These are phyloP conservation scores for Dicrostonyx torquatus DNA, from an alignment of 2,797 vertebrate genomes.

Conservation along the genomic window DNA sequence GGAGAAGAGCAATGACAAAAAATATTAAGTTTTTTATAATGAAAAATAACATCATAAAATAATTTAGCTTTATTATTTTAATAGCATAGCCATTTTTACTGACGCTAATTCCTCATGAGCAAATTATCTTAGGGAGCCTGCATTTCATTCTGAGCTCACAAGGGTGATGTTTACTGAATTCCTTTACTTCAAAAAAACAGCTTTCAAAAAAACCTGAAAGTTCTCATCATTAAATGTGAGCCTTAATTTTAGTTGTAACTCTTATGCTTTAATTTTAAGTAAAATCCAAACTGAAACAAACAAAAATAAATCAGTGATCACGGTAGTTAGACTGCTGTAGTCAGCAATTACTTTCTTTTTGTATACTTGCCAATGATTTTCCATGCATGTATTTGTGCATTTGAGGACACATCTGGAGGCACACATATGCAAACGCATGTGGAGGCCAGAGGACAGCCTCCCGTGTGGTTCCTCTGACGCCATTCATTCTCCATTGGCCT, in stretches of 20 bases:
- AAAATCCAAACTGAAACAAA: conserved; percentile 24
- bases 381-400: background rate
- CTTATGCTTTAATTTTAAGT: background rate
- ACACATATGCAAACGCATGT: background rate
- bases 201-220: conserved; percentile 36
- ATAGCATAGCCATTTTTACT: conserved; percentile 48
- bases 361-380: background rate
- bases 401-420: background rate
- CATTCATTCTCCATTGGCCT: background rate
- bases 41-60: conserved; percentile 18
- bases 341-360: background rate
- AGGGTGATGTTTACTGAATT: conserved; percentile 36
- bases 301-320: background rate
- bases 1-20: background rate
- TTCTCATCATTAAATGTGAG: conserved; percentile 31
- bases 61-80: conserved; percentile 36
- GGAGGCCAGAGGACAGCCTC: background rate
- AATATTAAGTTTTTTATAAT: background rate
- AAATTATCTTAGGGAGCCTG: conserved; percentile 32
- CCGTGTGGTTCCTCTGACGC: background rate
- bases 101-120: conserved; percentile 28
- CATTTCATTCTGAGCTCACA: conserved; percentile 35
- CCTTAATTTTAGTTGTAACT: conserved; percentile 22
- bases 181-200: background rate
- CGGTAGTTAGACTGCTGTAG: conserved; percentile 59